Percentiles rank a stretch among this genome's conserved stretches.
Conservation (phyloP, 2,113 vertebrate genomes). For the Aythya baeri region DNA sequence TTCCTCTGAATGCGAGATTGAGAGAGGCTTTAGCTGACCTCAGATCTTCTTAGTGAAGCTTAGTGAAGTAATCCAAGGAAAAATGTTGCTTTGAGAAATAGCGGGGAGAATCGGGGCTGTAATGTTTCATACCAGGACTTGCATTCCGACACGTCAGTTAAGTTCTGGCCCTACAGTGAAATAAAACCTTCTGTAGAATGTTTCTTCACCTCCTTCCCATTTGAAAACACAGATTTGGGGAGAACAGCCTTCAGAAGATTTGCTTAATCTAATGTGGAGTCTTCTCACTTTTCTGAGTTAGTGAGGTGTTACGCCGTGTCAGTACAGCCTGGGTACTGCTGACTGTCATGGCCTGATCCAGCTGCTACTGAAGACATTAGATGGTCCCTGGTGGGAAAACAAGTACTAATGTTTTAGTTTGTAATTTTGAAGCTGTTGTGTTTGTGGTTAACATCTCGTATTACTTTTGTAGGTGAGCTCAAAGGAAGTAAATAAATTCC, state of each 20-base stretch:
- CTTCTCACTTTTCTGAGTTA: background rate
- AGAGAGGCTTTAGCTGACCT: background rate
- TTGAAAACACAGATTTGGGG: background rate
- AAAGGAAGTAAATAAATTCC: constrained; percentile 99
- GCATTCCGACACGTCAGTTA: no score
- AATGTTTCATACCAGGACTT: background rate
- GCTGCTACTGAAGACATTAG: background rate
- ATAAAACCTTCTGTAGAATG: background rate
- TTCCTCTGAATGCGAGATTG: background rate
- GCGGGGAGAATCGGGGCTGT: background rate
- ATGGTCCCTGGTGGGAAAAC: background rate
- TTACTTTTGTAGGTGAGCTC: constrained; percentile 87
- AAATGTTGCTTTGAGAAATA: background rate
- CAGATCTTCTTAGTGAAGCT: background rate
- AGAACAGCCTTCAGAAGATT: background rate
- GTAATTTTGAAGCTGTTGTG: background rate
- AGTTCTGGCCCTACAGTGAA: background rate
- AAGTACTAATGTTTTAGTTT: background rate
- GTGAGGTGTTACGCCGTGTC: background rate
- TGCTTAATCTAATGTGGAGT: background rate
- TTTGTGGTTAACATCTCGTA: background rate
- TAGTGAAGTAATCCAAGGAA: background rate
- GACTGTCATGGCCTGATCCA: background rate
- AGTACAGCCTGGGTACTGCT: background rate
- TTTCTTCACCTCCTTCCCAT: background rate